Base-by-base conservation (phyloP, 1,140 invertebrate genomes). In the Anthonomus grandis region DNA sequence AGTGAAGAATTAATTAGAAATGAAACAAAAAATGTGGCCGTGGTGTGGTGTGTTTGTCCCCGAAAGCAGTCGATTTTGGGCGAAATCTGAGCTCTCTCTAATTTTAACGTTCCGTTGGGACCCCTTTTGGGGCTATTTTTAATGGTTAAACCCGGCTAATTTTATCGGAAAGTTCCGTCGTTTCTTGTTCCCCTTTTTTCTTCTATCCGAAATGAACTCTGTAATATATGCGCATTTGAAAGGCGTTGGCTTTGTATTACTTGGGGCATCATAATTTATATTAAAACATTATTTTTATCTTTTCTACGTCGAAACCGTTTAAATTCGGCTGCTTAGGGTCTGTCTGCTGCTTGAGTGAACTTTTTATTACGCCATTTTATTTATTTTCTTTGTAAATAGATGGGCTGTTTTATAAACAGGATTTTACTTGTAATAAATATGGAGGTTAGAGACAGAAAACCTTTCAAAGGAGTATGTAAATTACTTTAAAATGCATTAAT, bases 241-340 rank as follows among this genome's bases (percentile, higher is more conserved):
- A 57, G 54, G 54, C 54, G 54, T 57, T 57, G 54, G 54, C 54
- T 49, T 46, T 44, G 25, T 44, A 38, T 38, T 45, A 54, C 27
- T 2, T 48, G 12, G n/a, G n/a, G n/a, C n/a, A n/a, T n/a, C n/a
- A n/a, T n/a, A n/a, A n/a, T n/a, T n/a, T n/a, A n/a, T n/a, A n/a
- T 19, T 22, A 46, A 45, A 23, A 22, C 24, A 36, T n/a, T 55
- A 54, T 46, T 55, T 55, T 55, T 47, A 38, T 55, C 42, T 55
- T 25, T 24, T 19, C 24, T 47, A 22, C 34, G 31, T 44, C 38
- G n/a, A n/a, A n/a, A 53, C n/a, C 10, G 10, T n/a, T n/a, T 17
- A 31, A 45, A 21, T 45, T 45, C 19, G 42, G 18, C 17, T 21
- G 42, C 1, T 4, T 23, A 45, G 10, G 42, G 42, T 45, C 10